Percentiles rank a stretch among this genome's conserved stretches.
Evolutionary conservation across 2,113 vertebrate species (phyloP).

Genomic region (Passer montanus): DNA sequence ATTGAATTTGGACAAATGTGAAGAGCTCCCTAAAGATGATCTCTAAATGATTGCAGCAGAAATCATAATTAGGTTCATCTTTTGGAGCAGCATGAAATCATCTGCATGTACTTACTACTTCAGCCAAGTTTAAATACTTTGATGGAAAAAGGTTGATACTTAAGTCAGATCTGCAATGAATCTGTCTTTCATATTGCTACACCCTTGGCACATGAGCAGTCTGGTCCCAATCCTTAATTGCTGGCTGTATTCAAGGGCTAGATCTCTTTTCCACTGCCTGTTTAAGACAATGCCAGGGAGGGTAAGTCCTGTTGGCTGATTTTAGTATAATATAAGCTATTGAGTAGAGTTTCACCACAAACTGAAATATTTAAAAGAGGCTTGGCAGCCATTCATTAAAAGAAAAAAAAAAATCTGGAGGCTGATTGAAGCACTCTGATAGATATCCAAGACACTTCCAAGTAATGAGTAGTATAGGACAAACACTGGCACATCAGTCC

Average conservation of each 20-base stretch:
- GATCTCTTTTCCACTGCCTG: not conserved
- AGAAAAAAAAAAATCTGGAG: not conserved
- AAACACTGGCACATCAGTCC: not conserved
- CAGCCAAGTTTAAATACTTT: not conserved
- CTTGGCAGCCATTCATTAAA: not conserved
- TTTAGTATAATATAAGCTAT: not conserved
- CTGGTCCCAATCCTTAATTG: not conserved
- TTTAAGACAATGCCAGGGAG: not conserved
- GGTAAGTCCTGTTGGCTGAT: not conserved
- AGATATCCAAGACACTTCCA: not conserved
- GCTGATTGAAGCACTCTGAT: not conserved
- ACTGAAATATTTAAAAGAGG: not conserved
- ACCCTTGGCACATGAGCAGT: not conserved
- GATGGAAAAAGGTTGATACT: not conserved
- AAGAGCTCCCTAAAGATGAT: not conserved
- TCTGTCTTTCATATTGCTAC: not conserved
- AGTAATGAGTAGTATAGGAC: not conserved
- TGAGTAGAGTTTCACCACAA: not conserved
- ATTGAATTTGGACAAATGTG: not conserved
- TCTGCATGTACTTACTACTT: constrained; percentile 29
- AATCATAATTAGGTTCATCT: constrained; percentile 36
- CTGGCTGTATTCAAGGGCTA: not conserved
- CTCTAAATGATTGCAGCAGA: constrained; percentile 2
- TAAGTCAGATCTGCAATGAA: not conserved
- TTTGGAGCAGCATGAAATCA: constrained; percentile 20